Conservation (phyloP, 2,888 invertebrate genomes). For the Lycocerus yunnanus region DNA sequence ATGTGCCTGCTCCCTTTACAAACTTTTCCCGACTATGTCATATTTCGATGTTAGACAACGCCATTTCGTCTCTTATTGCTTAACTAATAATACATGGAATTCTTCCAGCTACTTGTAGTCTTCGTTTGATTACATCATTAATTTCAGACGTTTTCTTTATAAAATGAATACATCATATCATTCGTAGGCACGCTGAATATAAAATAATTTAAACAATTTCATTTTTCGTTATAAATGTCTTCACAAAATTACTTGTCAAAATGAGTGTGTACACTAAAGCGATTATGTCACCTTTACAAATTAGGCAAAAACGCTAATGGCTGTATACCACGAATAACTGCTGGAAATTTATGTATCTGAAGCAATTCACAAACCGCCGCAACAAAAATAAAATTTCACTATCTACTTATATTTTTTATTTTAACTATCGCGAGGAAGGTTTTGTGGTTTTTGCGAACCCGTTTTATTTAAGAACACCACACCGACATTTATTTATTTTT, state of each 20-base stretch:
- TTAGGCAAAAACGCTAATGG: background rate
- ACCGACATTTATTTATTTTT: background rate
- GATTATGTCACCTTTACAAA: background rate
- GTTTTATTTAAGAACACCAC: background rate
- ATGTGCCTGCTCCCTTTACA: constrained; percentile 34
- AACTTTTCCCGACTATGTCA: constrained; percentile 37
- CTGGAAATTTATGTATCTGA: background rate
- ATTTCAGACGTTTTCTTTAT: constrained; percentile 10
- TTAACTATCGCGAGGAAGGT: background rate
- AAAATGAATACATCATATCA: background rate
- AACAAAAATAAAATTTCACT: background rate
- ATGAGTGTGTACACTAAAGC: background rate
- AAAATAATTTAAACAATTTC: background rate
- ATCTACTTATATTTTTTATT: background rate
- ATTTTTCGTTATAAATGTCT: background rate
- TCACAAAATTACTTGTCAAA: background rate
- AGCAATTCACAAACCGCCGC: background rate
- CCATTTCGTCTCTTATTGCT: constrained; percentile 45
- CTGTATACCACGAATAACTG: background rate
- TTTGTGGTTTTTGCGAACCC: background rate
- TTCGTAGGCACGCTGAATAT: background rate
- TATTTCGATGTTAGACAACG: constrained; percentile 43
- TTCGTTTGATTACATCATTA: constrained; percentile 23
- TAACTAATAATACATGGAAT: constrained; percentile 43
- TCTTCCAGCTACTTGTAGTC: constrained; percentile 35